phyloP scores from a whole-genome alignment of 2,797 vertebrate species.

The Gephyroberyx darwinii region DNA sequence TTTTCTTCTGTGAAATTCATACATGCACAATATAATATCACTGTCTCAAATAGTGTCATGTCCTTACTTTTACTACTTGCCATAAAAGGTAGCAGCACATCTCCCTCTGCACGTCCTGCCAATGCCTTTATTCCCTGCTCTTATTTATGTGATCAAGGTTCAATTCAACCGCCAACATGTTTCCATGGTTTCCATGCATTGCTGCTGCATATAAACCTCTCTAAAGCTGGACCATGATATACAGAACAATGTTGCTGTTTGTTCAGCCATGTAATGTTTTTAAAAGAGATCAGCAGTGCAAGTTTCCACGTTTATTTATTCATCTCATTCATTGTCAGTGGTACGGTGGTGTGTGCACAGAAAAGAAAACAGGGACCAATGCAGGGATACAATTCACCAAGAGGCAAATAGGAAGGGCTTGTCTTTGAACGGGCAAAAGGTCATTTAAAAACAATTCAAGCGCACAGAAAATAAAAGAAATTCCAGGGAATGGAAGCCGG shows the following conservation, averaged over 20 bases:
- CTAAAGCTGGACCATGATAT: not conserved
- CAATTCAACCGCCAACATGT: too few relatives aligned
- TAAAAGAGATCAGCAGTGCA: not conserved
- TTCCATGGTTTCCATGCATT: not conserved
- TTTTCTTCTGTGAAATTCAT: not conserved
- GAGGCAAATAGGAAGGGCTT: conserved; percentile 51
- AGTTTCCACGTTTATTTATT: conserved; percentile 73
- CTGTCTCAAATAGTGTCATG: too few relatives aligned
- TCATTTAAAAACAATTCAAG: conserved; percentile 51
- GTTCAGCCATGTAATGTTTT: not conserved
- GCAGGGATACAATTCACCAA: conserved; percentile 6
- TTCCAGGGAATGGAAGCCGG: conserved; percentile 40
- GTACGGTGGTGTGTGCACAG: conserved; percentile 43
- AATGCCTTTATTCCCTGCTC: not conserved
- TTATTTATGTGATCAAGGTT: not conserved
- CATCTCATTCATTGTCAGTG: conserved; percentile 62
- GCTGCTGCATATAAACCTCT: not conserved
- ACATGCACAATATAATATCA: too few relatives aligned
- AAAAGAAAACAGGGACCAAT: conserved; percentile 39
- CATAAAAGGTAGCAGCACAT: too few relatives aligned
- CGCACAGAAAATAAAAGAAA: conserved; percentile 56
- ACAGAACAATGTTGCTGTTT: not conserved
- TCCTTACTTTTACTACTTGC: too few relatives aligned
- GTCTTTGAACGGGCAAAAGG: conserved; percentile 47
- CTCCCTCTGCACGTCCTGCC: too few relatives aligned